Evolutionary conservation across 2,797 vertebrate species (phyloP).

Genomic region (Channa striata): DNA sequence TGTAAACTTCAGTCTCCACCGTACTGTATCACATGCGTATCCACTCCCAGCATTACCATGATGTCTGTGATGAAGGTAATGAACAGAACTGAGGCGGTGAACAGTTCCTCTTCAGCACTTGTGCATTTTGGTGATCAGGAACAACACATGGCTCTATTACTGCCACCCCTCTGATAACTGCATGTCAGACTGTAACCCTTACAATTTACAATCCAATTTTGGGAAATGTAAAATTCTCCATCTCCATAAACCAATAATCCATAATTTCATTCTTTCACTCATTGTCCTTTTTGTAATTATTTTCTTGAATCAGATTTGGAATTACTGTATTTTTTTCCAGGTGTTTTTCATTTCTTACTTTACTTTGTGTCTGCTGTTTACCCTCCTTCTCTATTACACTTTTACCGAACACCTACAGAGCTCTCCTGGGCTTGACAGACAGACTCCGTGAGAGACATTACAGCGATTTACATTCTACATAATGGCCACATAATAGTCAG

Average conservation of each 20-base stretch:
- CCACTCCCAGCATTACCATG: not conserved
- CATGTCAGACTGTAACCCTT: conserved; percentile 30
- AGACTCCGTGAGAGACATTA: conserved; percentile 55
- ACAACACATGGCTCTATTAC: not conserved
- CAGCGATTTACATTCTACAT: conserved; percentile 55
- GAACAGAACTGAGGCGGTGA: not conserved
- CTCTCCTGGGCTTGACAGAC: conserved; percentile 51
- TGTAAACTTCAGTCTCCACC: not conserved
- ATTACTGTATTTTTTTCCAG: conserved; percentile 21
- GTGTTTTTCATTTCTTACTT: conserved; percentile 23
- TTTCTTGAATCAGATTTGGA: conserved; percentile 38
- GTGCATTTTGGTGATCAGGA: no score
- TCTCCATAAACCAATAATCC: no score
- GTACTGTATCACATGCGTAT: not conserved
- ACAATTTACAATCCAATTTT: conserved; percentile 37
- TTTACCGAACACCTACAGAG: conserved; percentile 57
- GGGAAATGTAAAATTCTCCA: conserved; percentile 45
- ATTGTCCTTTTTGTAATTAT: conserved; percentile 47
- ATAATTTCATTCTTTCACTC: conserved; percentile 44
- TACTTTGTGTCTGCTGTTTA: conserved; percentile 13
- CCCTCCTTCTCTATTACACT: not conserved
- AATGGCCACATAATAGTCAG: conserved; percentile 39
- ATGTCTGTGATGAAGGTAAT: not conserved
- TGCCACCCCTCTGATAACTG: conserved; percentile 28
- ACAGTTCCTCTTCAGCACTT: not conserved